phyloP scores from a whole-genome alignment of 2,888 invertebrate genomes.

The Phyllotreta striolata region DNA sequence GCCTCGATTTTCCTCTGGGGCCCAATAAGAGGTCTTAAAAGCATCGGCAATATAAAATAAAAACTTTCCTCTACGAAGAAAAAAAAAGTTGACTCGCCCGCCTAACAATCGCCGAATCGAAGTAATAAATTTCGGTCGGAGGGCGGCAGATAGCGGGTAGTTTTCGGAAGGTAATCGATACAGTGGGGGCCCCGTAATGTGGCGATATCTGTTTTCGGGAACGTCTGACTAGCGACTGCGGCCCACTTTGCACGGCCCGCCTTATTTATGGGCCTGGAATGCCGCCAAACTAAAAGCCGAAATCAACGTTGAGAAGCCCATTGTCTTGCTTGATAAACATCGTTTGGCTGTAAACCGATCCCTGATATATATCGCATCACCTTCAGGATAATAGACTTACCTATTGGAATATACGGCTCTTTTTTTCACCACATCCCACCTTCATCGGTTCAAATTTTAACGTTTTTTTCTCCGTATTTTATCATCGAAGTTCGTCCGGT shows the following conservation, averaged over 20 bases:
- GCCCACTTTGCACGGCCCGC: constrained; percentile 40
- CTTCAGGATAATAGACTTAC: constrained; percentile 1
- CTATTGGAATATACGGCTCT: not conserved
- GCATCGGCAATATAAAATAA: constrained; percentile 37
- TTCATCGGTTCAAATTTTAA: no score
- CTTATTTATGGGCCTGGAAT: constrained; percentile 46
- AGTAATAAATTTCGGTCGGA: constrained; percentile 45
- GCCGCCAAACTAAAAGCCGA: constrained; percentile 42
- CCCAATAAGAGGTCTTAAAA: constrained; percentile 27
- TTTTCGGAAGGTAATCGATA: constrained; percentile 48
- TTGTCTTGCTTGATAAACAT: constrained; percentile 45
- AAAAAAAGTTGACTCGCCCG: constrained; percentile 30
- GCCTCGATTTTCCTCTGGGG: constrained; percentile 21
- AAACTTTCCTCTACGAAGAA: constrained; percentile 31
- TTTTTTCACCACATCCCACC: no score
- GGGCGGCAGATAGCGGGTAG: constrained; percentile 43
- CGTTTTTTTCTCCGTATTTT: no score
- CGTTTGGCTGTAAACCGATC: constrained; percentile 23
- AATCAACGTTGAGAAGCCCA: constrained; percentile 39
- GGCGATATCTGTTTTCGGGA: constrained; percentile 48
- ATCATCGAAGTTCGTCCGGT: no score
- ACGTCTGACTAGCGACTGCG: constrained; percentile 46
- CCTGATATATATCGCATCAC: constrained; percentile 5
- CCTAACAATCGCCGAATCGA: constrained; percentile 42
- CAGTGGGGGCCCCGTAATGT: constrained; percentile 45